Percentiles rank a stretch among this genome's conserved stretches.
Conservation (phyloP, 2,888 invertebrate genomes). For the Tridacna crocea region DNA sequence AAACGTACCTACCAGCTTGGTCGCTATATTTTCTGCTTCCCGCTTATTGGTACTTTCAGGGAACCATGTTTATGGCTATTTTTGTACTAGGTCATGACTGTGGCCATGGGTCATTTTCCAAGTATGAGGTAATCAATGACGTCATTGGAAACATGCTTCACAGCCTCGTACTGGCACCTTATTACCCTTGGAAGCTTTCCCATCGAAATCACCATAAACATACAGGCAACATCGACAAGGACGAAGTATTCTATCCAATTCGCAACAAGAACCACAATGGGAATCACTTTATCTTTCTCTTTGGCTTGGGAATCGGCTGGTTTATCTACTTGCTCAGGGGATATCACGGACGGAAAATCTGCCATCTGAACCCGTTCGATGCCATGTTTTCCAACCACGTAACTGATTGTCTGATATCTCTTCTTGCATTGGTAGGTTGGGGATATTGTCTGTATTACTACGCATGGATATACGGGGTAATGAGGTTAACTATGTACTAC, state of each 20-base stretch:
- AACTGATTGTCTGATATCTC: constrained; percentile 66
- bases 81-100: constrained; percentile 82
- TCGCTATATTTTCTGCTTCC: constrained; percentile 58
- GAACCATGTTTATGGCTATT: constrained; percentile 78
- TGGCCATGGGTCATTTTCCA: constrained; percentile 81
- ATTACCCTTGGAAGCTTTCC: constrained; percentile 81
- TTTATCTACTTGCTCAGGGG: constrained; percentile 77
- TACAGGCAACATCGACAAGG: constrained; percentile 82
- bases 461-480: constrained; percentile 65
- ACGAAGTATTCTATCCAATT: constrained; percentile 81
- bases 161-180: constrained; percentile 77
- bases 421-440: constrained; percentile 67
- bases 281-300: constrained; percentile 53
- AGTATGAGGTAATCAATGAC: constrained; percentile 74
- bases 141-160: constrained; percentile 77
- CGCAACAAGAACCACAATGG: constrained; percentile 60
- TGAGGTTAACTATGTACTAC: constrained; percentile 72
- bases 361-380: constrained; percentile 72
- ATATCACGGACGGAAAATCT: constrained; percentile 75
- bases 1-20: constrained; percentile 41
- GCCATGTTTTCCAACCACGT: constrained; percentile 72
- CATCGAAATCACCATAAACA: constrained; percentile 81
- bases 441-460: constrained; percentile 64
- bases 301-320: constrained; percentile 78
- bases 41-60: constrained; percentile 78